Evolutionary conservation across 2,888 invertebrate species (phyloP).

Genomic region (Scaptomyza cyrtandrae): DNA sequence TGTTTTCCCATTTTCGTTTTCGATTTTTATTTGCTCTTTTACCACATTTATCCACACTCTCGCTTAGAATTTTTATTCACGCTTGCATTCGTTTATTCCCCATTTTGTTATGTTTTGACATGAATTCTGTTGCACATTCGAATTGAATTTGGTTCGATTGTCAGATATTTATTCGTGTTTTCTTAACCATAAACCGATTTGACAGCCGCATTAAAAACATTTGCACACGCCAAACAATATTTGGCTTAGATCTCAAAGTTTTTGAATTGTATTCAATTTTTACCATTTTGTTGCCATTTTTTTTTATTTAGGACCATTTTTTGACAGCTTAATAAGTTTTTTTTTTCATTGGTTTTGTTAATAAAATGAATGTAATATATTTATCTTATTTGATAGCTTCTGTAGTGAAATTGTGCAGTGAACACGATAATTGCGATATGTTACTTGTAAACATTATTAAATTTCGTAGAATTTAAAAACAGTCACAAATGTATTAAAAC

Average conservation of each 20-base stretch:
- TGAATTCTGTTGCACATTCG: slow-evolving; percentile 42
- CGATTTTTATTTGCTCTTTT: slow-evolving; percentile 24
- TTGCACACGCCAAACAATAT: slow-evolving; percentile 23
- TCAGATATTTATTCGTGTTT: slow-evolving; percentile 26
- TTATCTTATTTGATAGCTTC: neutral
- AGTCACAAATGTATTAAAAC: too few species aligned
- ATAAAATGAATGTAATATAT: slow-evolving; percentile 23
- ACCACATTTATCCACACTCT: slow-evolving; percentile 43
- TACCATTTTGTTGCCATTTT: neutral
- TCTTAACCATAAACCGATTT: slow-evolving; percentile 27
- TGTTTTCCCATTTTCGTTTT: slow-evolving; percentile 15
- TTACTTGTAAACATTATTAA: neutral
- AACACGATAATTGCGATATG: neutral
- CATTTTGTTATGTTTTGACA: slow-evolving; percentile 10
- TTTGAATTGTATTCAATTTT: neutral
- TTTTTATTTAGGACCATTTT: neutral
- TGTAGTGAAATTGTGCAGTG: neutral
- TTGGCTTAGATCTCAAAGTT: slow-evolving; percentile 9
- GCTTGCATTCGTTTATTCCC: slow-evolving; percentile 22
- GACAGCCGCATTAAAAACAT: slow-evolving; percentile 45
- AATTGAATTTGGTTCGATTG: slow-evolving; percentile 38
- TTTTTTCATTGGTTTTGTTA: slow-evolving; percentile 21
- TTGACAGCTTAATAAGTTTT: slow-evolving; percentile 10
- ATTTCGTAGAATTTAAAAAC: too few species aligned
- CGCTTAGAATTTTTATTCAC: slow-evolving; percentile 56